These are phyloP conservation scores for Erynnis tages DNA, from an alignment of 2,888 invertebrate species.

Conservation along the genomic window DNA sequence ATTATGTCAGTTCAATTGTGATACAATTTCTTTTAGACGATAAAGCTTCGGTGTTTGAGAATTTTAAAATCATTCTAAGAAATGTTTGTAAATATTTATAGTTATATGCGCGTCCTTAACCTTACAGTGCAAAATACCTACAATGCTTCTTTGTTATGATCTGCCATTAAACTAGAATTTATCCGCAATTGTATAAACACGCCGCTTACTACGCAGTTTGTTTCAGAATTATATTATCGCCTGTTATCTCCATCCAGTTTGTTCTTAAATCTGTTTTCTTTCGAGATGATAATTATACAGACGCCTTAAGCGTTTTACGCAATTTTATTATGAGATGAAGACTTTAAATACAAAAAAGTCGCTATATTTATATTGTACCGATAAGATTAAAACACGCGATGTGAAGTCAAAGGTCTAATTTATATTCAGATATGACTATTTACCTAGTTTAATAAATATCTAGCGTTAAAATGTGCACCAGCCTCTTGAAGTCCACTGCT, in stretches of 20 bases:
- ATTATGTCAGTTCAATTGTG: too few species aligned
- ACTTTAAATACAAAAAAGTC: neutral
- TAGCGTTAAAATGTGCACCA: too few species aligned
- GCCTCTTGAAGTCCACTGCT: too few species aligned
- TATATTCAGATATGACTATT: too few species aligned
- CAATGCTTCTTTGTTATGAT: neutral
- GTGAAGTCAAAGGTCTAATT: neutral
- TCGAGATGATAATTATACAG: constrained; percentile 7
- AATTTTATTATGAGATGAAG: neutral
- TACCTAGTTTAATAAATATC: too few species aligned
- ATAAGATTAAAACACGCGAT: neutral
- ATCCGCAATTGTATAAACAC: constrained; percentile 13
- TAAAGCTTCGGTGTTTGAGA: too few species aligned
- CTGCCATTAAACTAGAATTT: constrained; percentile 9
- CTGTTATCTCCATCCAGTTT: constrained; percentile 16
- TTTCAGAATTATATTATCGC: constrained; percentile 16
- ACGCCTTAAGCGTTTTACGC: constrained; percentile 10
- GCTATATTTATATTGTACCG: neutral
- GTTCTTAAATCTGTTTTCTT: constrained; percentile 21
- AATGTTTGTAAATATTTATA: too few species aligned
- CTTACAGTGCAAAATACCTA: too few species aligned
- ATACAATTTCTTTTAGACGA: too few species aligned
- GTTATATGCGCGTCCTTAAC: too few species aligned
- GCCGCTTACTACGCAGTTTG: constrained; percentile 13
- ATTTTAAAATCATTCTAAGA: too few species aligned